phyloP scores from a whole-genome alignment of 92 coral and sea anemone species.

The Heliopora coerulea region DNA sequence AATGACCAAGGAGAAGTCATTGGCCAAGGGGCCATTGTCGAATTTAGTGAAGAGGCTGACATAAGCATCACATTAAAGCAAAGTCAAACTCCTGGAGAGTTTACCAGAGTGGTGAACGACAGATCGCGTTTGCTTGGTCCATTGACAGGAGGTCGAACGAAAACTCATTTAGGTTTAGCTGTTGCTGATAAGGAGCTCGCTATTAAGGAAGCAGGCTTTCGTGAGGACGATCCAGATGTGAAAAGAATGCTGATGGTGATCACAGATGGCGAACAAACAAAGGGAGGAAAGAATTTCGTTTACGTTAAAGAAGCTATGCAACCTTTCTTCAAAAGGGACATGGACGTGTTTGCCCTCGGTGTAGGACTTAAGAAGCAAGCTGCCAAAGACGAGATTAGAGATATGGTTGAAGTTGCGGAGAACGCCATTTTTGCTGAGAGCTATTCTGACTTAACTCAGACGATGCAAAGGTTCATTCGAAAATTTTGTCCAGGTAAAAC shows the following conservation, averaged over 20 bases:
- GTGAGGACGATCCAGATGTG: constrained; percentile 41
- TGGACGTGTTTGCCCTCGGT: constrained; percentile 40
- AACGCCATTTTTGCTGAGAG: constrained; percentile 17
- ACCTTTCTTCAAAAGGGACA: constrained; percentile 27
- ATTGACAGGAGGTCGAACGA: constrained; percentile 26
- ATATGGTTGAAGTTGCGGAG: constrained; percentile 1
- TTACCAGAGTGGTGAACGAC: background rate
- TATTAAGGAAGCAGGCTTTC: background rate
- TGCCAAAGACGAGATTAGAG: background rate
- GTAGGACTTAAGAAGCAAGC: constrained; percentile 1
- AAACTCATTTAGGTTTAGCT: constrained; percentile 21
- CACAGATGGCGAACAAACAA: too few species aligned
- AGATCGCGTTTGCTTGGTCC: constrained; percentile 10
- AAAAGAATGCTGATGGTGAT: constrained; percentile 55
- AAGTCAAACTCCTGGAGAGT: constrained; percentile 4
- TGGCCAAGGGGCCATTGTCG: constrained; percentile 32
- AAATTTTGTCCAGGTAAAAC: constrained; percentile 28
- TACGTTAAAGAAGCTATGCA: constrained; percentile 52
- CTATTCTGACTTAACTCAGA: constrained; percentile 1
- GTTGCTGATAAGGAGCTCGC: too few species aligned
- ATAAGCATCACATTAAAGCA: background rate
- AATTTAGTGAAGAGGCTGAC: constrained; percentile 20
- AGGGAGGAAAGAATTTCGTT: constrained; percentile 17
- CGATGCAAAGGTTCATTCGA: background rate
- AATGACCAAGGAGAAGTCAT: constrained; percentile 11